phyloP scores from a whole-genome alignment of 2,113 vertebrate species.

The Strix uralensis region DNA sequence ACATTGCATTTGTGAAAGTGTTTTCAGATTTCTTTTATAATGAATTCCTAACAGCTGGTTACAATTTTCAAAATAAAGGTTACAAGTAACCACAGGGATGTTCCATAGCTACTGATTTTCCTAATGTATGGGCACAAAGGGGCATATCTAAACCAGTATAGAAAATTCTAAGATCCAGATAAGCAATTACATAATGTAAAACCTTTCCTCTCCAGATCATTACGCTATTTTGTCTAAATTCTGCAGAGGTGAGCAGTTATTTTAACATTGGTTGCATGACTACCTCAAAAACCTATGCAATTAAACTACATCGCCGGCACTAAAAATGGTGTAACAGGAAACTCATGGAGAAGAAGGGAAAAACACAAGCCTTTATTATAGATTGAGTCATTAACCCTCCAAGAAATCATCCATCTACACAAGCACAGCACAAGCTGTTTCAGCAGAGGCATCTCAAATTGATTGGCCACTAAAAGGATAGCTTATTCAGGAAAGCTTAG shows the following conservation, averaged over 20 bases:
- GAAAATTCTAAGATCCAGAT: neutral
- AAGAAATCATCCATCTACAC: neutral
- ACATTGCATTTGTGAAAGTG: neutral
- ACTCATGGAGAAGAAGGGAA: neutral
- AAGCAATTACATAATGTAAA: neutral
- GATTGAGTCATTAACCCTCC: neutral
- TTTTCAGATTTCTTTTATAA: neutral
- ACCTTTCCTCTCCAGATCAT: neutral
- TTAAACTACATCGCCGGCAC: neutral
- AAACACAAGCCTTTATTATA: neutral
- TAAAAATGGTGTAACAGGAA: neutral
- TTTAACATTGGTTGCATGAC: neutral
- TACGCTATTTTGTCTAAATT: neutral
- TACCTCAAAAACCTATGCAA: neutral
- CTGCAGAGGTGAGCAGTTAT: neutral
- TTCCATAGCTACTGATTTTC: neutral
- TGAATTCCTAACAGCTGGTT: neutral
- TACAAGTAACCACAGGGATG: neutral
- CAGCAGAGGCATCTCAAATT: neutral
- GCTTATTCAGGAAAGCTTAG: neutral
- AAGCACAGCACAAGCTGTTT: neutral
- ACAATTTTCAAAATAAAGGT: neutral
- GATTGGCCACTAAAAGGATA: neutral
- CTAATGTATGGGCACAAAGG: neutral
- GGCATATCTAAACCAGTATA: neutral